Percentiles rank a stretch among this genome's conserved stretches.
These are phyloP conservation scores for Parnassius smintheus DNA, from an alignment of 2,888 invertebrate species.

Conservation along the genomic window DNA sequence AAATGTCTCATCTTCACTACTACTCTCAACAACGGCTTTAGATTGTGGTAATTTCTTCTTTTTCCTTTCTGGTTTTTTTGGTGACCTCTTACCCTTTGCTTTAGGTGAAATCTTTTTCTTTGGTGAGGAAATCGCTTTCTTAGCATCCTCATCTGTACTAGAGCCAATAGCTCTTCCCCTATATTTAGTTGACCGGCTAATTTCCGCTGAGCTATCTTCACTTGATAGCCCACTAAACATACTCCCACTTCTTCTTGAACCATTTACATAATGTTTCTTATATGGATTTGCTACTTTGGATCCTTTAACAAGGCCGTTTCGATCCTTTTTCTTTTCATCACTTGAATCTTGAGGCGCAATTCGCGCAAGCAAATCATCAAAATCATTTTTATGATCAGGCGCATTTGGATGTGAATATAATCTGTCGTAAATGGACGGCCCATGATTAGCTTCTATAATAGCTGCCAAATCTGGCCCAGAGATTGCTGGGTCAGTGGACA, in stretches of 20 bases:
- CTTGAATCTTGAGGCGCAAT: slow-evolving; percentile 84
- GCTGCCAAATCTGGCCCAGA: slow-evolving; percentile 83
- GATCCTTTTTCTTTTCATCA: slow-evolving; percentile 84
- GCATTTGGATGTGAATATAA: slow-evolving; percentile 88
- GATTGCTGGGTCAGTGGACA: slow-evolving; percentile 80
- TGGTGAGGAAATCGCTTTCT: slow-evolving; percentile 64
- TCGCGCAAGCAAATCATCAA: slow-evolving; percentile 84
- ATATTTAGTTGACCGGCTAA: slow-evolving; percentile 52
- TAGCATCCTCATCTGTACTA: slow-evolving; percentile 81
- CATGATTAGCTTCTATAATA: slow-evolving; percentile 93
- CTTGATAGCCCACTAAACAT: slow-evolving; percentile 83
- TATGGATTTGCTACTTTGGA: slow-evolving; percentile 83
- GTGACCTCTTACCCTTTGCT: slow-evolving; percentile 64
- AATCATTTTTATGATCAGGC: slow-evolving; percentile 85
- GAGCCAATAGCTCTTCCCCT: slow-evolving; percentile 72
- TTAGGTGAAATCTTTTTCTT: slow-evolving; percentile 76
- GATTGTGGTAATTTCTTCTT: slow-evolving; percentile 74
- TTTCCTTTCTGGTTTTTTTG: slow-evolving; percentile 71
- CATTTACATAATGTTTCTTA: slow-evolving; percentile 89
- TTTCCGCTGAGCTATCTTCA: slow-evolving; percentile 72
- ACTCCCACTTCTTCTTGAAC: slow-evolving; percentile 84
- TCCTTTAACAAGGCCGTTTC: slow-evolving; percentile 84
- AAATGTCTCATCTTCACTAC: slow-evolving; percentile 82
- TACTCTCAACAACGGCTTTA: slow-evolving; percentile 79
- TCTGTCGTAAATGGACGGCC: slow-evolving; percentile 93